Conservation (phyloP, 2,888 invertebrate species). For the Gisinianus flammeolus region DNA sequence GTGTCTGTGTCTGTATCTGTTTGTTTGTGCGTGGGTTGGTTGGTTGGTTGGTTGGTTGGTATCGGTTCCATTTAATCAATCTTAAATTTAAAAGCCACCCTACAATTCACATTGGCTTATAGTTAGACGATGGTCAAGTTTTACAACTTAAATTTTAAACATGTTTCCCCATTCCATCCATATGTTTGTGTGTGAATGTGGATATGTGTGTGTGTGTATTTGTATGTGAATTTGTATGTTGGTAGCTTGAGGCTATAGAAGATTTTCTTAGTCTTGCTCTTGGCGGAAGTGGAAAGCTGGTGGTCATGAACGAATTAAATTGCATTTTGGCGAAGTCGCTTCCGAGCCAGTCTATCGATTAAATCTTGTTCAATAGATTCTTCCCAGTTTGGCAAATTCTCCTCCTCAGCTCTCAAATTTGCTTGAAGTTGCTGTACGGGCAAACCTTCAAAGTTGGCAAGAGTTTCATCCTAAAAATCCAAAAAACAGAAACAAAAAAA, state of each 20-base stretch:
- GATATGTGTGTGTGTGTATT: neutral
- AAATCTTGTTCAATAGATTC: constrained; percentile 15
- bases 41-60: too few relatives aligned
- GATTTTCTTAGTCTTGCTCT: neutral
- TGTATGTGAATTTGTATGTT: neutral
- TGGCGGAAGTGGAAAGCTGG: neutral
- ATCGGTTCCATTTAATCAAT: constrained; percentile 17
- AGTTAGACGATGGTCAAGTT: neutral
- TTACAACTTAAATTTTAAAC: neutral
- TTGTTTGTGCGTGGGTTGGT: too few relatives aligned
- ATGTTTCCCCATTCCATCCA: neutral
- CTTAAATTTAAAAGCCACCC: neutral
- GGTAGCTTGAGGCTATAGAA: neutral
- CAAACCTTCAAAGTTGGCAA: constrained; percentile 1
- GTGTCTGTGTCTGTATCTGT: neutral
- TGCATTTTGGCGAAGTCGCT: neutral
- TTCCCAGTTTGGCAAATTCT: neutral
- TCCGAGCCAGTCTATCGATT: constrained; percentile 12
- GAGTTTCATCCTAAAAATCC: constrained; percentile 2
- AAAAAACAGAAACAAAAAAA: neutral
- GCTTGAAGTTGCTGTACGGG: neutral
- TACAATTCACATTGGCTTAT: neutral
- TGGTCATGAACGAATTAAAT: neutral
- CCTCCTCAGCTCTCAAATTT: neutral
- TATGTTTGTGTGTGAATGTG: neutral